Percentiles rank a stretch among this genome's conserved stretches.
phyloP scores from a whole-genome alignment of 2,888 invertebrate species.

The Lycophotia porphyrea region DNA sequence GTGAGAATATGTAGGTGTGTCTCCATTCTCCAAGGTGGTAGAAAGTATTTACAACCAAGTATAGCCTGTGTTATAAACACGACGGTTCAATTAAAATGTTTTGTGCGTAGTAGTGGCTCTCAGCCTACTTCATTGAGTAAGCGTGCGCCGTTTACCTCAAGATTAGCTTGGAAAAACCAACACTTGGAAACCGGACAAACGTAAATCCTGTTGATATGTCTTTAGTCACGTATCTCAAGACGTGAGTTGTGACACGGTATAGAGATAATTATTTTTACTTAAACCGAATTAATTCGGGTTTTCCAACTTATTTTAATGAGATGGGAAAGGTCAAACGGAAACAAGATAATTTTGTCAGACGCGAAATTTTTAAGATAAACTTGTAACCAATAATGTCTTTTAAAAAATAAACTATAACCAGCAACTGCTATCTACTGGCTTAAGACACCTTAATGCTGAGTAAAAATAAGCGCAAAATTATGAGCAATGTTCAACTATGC shows the following conservation, averaged over 20 bases:
- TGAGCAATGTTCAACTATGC: not conserved
- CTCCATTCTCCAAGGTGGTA: conserved; percentile 24
- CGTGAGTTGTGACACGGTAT: conserved; percentile 33
- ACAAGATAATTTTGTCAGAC: conserved; percentile 25
- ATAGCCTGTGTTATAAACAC: conserved; percentile 37
- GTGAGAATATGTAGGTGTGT: conserved; percentile 25
- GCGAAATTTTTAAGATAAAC: conserved; percentile 19
- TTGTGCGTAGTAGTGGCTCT: conserved; percentile 41
- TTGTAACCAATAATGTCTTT: not conserved
- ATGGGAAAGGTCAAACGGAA: conserved; percentile 46
- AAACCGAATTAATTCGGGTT: conserved; percentile 24
- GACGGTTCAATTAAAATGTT: conserved; percentile 45
- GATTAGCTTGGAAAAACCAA: conserved; percentile 69
- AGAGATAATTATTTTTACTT: conserved; percentile 18
- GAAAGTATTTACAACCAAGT: conserved; percentile 39
- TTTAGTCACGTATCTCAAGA: conserved; percentile 62
- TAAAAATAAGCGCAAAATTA: not conserved
- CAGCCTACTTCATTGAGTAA: conserved; percentile 48
- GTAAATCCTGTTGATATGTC: conserved; percentile 60
- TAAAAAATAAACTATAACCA: not conserved
- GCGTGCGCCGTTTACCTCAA: conserved; percentile 56
- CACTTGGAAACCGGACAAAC: conserved; percentile 62
- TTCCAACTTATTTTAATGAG: conserved; percentile 32
- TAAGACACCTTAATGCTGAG: not conserved
- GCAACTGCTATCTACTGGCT: not conserved